Percentiles rank a stretch among this genome's conserved stretches.
Conservation (phyloP, 2,797 vertebrate species). For the Sebastiscus albofasciatus region DNA sequence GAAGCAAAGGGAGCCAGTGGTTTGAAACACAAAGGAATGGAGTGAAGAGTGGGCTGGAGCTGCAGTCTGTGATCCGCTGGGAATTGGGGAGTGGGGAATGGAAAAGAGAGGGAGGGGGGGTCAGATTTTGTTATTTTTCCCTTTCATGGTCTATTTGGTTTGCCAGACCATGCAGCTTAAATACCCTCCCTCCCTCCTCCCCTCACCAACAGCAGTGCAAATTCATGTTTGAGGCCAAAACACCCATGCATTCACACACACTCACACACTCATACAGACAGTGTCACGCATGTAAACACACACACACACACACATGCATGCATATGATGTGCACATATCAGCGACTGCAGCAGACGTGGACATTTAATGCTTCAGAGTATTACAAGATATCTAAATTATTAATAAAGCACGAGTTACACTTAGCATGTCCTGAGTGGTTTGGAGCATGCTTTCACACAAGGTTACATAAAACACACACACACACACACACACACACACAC, state of each 20-base stretch:
- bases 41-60: slow-evolving; percentile 57
- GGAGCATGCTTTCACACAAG: slow-evolving; percentile 30
- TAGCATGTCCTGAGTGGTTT: slow-evolving; percentile 38
- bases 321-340: not conserved
- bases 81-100: slow-evolving; percentile 46
- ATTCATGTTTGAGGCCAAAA: slow-evolving; percentile 44
- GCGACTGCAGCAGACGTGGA: slow-evolving; percentile 1
- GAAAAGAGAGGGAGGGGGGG: slow-evolving; percentile 15
- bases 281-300: not conserved
- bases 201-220: slow-evolving; percentile 33
- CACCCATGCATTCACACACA: not conserved
- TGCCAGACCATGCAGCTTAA: slow-evolving; percentile 72
- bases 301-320: not conserved
- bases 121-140: slow-evolving; percentile 69
- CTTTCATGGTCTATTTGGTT: slow-evolving; percentile 77
- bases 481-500: not conserved
- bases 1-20: slow-evolving; percentile 59
- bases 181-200: slow-evolving; percentile 36
- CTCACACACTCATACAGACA: not conserved
- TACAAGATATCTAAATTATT: slow-evolving; percentile 49
- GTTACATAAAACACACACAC: not conserved
- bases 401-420: slow-evolving; percentile 32
- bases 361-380: slow-evolving; percentile 43
- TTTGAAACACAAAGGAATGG: slow-evolving; percentile 69
- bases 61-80: slow-evolving; percentile 56